Percentiles rank a stretch among this genome's conserved stretches.
These are phyloP conservation scores for Coelinius sp. DNA, from an alignment of 2,888 invertebrate genomes.

Conservation along the genomic window DNA sequence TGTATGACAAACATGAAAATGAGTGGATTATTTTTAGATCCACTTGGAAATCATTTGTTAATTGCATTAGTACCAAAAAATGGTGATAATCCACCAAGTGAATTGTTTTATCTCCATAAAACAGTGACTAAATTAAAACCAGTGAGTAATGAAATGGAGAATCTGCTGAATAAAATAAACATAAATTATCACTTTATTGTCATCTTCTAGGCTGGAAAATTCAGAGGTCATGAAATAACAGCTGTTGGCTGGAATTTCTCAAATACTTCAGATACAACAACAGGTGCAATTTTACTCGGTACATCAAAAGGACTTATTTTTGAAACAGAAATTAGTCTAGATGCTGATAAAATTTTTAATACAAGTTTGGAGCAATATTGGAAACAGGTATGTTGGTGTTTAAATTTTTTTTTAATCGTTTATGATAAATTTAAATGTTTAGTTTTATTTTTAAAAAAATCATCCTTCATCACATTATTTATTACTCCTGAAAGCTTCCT, in stretches of 20 bases:
- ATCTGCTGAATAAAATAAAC: constrained; percentile 4
- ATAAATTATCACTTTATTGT: no score
- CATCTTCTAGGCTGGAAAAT: constrained; percentile 73
- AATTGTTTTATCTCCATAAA: constrained; percentile 85
- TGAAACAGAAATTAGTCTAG: constrained; percentile 88
- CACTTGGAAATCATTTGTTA: constrained; percentile 88
- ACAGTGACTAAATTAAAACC: constrained; percentile 83
- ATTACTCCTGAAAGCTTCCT: constrained; percentile 75
- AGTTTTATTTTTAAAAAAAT: constrained; percentile 18
- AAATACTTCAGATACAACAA: constrained; percentile 79
- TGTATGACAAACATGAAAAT: constrained; percentile 76
- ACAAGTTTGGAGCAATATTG: constrained; percentile 83
- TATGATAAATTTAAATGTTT: constrained; percentile 40
- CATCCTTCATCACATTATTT: constrained; percentile 42
- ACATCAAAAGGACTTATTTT: constrained; percentile 92
- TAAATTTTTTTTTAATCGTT: constrained; percentile 50
- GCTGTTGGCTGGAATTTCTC: constrained; percentile 91
- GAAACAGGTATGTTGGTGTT: constrained; percentile 93
- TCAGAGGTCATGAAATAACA: constrained; percentile 86
- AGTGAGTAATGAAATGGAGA: constrained; percentile 61
- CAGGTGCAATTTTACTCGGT: constrained; percentile 89
- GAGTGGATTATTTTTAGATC: constrained; percentile 84
- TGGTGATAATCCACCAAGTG: constrained; percentile 75
- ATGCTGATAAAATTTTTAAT: constrained; percentile 87
- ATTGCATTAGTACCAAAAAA: constrained; percentile 79